A percentile compares a stretch with the other conserved stretches of the same genome.
Evolutionary conservation across 2,797 vertebrate species (phyloP).

Genomic region (Rhabdomys pumilio): DNA sequence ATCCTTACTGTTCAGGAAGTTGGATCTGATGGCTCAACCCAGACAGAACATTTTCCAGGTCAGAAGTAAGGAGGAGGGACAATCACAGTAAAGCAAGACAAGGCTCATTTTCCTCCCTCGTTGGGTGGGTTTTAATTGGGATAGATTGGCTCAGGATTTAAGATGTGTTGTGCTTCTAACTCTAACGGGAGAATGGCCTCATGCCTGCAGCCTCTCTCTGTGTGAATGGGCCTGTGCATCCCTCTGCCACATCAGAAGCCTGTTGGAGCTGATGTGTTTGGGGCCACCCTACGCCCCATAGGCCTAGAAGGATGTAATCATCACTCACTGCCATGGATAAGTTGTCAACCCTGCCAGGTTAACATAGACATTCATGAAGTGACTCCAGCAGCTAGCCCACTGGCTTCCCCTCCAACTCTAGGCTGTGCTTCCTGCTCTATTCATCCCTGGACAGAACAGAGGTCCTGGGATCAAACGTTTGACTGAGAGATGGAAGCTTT

Average conservation of each 20-base stretch:
- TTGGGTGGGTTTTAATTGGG: neutral
- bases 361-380: neutral
- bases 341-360: neutral
- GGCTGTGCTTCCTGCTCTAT: neutral
- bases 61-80: neutral
- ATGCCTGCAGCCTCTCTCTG: neutral
- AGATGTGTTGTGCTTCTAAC: neutral
- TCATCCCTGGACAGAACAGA: constrained; percentile 13
- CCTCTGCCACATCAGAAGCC: neutral
- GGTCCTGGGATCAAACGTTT: neutral
- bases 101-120: too few relatives aligned
- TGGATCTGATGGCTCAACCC: neutral
- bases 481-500: neutral
- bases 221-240: neutral
- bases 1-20: neutral
- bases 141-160: neutral
- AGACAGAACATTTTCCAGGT: neutral
- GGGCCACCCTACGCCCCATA: too few relatives aligned
- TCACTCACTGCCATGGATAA: neutral
- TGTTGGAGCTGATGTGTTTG: neutral
- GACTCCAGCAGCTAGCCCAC: neutral
- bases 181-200: neutral
- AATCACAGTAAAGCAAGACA: neutral
- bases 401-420: neutral
- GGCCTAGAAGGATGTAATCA: neutral